These are phyloP conservation scores for Crotalus adamanteus DNA, from an alignment of 2,797 vertebrate species.

Conservation along the genomic window DNA sequence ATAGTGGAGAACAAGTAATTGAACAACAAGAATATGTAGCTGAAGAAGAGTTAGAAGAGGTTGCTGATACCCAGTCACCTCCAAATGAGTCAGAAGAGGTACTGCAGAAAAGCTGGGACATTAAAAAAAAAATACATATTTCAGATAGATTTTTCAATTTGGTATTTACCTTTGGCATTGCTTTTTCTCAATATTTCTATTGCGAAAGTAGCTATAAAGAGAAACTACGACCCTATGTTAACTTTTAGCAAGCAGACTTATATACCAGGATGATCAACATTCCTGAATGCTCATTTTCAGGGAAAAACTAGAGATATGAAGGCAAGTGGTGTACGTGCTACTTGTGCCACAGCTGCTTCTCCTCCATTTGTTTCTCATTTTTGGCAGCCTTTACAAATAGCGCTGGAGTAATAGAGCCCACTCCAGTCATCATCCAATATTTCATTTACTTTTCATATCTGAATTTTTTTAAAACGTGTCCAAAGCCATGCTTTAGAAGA, in stretches of 20 bases:
- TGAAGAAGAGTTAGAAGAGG: slow-evolving; percentile 70
- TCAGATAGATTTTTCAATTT: background rate
- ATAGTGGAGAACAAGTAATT: slow-evolving; percentile 70
- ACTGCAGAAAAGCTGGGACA: slow-evolving; percentile 38
- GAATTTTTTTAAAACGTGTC: background rate
- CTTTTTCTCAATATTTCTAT: background rate
- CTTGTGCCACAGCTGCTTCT: background rate
- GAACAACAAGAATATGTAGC: slow-evolving; percentile 68
- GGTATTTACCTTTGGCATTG: background rate
- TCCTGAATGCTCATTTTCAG: background rate
- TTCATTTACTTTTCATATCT: background rate
- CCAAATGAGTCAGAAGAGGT: slow-evolving; percentile 85
- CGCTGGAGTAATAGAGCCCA: background rate
- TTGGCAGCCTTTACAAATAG: background rate
- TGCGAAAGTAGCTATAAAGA: background rate
- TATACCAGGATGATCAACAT: background rate
- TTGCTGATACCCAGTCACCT: slow-evolving; percentile 66
- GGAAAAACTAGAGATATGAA: background rate
- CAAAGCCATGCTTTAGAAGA: background rate
- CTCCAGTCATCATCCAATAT: background rate
- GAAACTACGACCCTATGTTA: background rate
- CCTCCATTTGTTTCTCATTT: background rate
- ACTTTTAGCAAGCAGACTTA: background rate
- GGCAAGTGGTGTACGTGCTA: background rate
- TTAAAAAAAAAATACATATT: slow-evolving; percentile 13